phyloP scores from a whole-genome alignment of 2,113 vertebrate species.

The Grammomys surdaster region DNA sequence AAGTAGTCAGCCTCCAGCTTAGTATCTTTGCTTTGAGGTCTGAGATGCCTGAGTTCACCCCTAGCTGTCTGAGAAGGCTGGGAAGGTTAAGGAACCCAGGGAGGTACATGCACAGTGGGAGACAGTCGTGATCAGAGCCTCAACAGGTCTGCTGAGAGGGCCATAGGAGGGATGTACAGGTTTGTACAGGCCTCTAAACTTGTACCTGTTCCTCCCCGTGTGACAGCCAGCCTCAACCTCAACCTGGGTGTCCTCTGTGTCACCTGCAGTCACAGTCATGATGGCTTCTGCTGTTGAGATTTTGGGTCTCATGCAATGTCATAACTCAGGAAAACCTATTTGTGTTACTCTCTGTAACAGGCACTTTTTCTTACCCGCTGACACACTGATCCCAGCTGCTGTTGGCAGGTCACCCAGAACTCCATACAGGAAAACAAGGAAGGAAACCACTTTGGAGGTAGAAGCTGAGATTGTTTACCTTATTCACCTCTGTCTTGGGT shows the following conservation, averaged over 20 bases:
- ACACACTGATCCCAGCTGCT: neutral
- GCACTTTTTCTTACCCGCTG: neutral
- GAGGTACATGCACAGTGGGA: too few relatives aligned
- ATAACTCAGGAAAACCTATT: neutral
- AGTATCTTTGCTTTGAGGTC: constrained; percentile 20
- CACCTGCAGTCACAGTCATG: neutral
- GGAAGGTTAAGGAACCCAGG: neutral
- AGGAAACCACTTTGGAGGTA: neutral
- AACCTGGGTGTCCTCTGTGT: neutral
- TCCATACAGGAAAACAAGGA: neutral
- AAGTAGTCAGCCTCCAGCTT: neutral
- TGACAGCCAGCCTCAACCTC: neutral
- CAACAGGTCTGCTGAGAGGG: neutral
- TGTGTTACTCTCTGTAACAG: neutral
- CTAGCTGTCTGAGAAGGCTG: neutral
- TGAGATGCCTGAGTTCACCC: neutral
- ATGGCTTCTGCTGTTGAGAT: neutral
- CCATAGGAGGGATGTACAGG: neutral
- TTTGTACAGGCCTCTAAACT: neutral
- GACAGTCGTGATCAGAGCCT: neutral
- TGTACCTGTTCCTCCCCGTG: neutral
- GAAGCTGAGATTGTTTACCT: neutral
- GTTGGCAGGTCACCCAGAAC: neutral
- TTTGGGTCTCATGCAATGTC: neutral
- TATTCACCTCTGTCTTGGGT: neutral